Conservation (phyloP, 2,797 vertebrate genomes). For the Microhierax caerulescens region DNA sequence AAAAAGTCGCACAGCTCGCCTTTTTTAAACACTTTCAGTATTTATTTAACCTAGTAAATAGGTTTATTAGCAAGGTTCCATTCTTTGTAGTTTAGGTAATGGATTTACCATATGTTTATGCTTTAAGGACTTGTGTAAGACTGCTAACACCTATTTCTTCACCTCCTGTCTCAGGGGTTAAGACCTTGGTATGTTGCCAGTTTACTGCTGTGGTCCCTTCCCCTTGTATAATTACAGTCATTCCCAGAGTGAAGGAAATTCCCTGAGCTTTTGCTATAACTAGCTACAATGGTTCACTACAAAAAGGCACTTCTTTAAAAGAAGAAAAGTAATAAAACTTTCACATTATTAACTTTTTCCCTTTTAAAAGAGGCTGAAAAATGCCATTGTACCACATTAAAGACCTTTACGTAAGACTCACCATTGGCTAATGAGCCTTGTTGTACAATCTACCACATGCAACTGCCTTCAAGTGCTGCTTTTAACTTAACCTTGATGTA, state of each 20-base stretch:
- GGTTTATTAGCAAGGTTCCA: conserved; percentile 80
- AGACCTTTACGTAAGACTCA: conserved; percentile 77
- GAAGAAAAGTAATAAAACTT: conserved; percentile 85
- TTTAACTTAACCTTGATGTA: conserved; percentile 83
- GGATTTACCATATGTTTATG: conserved; percentile 82
- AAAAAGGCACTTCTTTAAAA: conserved; percentile 81
- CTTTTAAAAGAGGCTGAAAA: conserved; percentile 80
- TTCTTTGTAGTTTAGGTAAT: conserved; percentile 83
- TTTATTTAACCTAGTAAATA: conserved; percentile 84
- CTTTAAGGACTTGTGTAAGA: conserved; percentile 73
- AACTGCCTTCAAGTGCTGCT: conserved; percentile 71
- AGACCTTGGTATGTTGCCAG: conserved; percentile 73
- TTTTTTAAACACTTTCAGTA: conserved; percentile 77
- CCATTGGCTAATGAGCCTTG: conserved; percentile 86
- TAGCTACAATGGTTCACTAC: conserved; percentile 70
- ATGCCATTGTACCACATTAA: conserved; percentile 83
- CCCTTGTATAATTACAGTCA: conserved; percentile 82
- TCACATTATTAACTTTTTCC: conserved; percentile 89
- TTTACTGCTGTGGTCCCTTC: conserved; percentile 70
- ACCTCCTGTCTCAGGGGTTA: conserved; percentile 76
- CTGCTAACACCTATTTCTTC: conserved; percentile 77
- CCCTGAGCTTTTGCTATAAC: conserved; percentile 79
- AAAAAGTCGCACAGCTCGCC: conserved; percentile 68
- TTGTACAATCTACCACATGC: conserved; percentile 73
- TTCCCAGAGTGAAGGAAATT: conserved; percentile 87